These are phyloP conservation scores for Lithophane socia DNA, from an alignment of 2,888 invertebrate species.

Conservation along the genomic window DNA sequence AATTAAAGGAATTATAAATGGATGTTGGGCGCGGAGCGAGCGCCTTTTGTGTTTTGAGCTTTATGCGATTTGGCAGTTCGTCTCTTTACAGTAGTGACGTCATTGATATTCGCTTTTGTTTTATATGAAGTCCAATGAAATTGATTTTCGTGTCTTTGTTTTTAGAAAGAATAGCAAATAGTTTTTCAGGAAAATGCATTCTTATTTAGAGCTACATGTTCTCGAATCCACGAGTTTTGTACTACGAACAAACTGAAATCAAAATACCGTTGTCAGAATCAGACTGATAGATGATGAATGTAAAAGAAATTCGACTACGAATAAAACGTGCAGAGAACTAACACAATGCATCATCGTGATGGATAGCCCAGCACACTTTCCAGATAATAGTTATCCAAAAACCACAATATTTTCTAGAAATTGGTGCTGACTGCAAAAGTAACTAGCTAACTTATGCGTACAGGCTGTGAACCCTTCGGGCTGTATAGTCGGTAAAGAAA, in stretches of 20 bases:
- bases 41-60: no score
- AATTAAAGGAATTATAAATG: no score
- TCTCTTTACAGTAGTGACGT: conserved; percentile 27
- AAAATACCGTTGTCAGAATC: conserved; percentile 9
- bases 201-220: conserved; percentile 6
- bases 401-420: not conserved
- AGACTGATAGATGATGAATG: conserved; percentile 8
- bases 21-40: no score
- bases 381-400: not conserved
- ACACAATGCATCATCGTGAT: not conserved
- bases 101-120: conserved; percentile 19
- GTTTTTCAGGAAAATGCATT: conserved; percentile 11
- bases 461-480: not conserved
- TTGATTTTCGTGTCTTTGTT: conserved; percentile 22
- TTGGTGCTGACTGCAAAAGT: not conserved
- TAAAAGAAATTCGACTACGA: not conserved
- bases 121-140: conserved; percentile 29
- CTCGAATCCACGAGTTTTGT: conserved; percentile 6
- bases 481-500: no score
- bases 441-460: not conserved
- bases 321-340: not conserved
- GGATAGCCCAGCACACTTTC: not conserved
- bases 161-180: conserved; percentile 6
- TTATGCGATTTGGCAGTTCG: conserved; percentile 5
- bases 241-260: not conserved